Percentiles rank a stretch among this genome's conserved stretches.
Evolutionary conservation across 2,113 vertebrate genomes (phyloP).

Genomic region (Oxyruncus cristatus): DNA sequence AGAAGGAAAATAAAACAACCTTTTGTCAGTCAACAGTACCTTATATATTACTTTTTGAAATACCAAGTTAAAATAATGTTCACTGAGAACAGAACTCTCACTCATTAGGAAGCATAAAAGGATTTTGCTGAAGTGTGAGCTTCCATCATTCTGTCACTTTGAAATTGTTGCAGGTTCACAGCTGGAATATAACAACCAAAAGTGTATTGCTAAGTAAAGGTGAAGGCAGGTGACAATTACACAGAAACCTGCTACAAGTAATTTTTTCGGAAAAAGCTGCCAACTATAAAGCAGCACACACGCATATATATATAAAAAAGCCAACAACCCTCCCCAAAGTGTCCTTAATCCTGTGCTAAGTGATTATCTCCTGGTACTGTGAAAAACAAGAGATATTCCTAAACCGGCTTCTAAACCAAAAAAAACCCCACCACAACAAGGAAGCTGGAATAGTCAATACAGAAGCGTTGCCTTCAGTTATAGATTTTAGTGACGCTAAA

Average conservation of each 20-base stretch:
- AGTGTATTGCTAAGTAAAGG: conserved; percentile 6
- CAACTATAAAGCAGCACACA: not conserved
- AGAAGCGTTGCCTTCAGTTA: not conserved
- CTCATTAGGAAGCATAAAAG: conserved; percentile 23
- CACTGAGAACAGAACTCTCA: not conserved
- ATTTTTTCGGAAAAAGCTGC: not conserved
- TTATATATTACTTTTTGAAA: not conserved
- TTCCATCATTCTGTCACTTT: conserved; percentile 30
- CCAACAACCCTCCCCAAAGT: rapidly evolving
- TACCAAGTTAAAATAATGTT: not conserved
- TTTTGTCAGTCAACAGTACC: not conserved
- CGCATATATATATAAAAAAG: not conserved
- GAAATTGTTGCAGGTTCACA: conserved; percentile 26
- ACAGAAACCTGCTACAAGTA: not conserved
- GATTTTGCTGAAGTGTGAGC: not conserved
- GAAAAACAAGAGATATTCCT: not conserved
- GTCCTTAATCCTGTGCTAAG: not conserved
- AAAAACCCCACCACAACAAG: not conserved
- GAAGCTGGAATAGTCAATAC: not conserved
- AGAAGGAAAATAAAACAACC: not conserved
- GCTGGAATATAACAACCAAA: not conserved
- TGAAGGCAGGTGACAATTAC: not conserved
- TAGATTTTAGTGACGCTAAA: not conserved
- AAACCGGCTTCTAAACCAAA: not conserved
- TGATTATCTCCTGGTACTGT: not conserved